Conservation (phyloP, 2,797 vertebrate genomes). For the Coluber constrictor region DNA sequence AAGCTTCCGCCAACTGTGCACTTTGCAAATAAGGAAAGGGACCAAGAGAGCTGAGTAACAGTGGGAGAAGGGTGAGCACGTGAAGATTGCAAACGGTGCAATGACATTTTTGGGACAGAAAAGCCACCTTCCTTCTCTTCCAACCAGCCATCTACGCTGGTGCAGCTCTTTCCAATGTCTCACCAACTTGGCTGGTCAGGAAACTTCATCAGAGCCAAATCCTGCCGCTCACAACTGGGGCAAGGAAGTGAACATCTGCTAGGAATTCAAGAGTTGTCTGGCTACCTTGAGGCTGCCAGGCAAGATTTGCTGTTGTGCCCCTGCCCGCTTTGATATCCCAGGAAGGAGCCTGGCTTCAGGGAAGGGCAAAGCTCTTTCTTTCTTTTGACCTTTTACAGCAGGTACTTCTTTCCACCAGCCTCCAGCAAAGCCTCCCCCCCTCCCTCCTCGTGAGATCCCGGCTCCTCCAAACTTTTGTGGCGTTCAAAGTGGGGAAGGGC, state of each 20-base stretch:
- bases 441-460: fast-evolving
- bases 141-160: too few relatives aligned
- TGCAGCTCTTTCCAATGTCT: too few relatives aligned
- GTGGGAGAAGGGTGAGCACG: fast-evolving
- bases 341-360: neutral
- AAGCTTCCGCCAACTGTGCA: neutral
- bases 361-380: neutral
- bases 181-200: too few relatives aligned
- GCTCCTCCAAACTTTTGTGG: neutral
- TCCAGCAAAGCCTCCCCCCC: too few relatives aligned
- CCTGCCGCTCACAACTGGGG: too few relatives aligned
- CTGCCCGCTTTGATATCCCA: neutral
- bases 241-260: neutral
- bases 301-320: neutral
- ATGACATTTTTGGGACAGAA: neutral
- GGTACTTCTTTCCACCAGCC: neutral
- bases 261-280: neutral
- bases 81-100: neutral
- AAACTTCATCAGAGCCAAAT: neutral
- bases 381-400: neutral
- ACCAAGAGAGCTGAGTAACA: neutral
- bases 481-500: too few relatives aligned
- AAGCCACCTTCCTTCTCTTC: neutral
- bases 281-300: neutral
- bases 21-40: neutral